These are phyloP conservation scores for Argyrosomus regius DNA, from an alignment of 2,797 vertebrate genomes.

Conservation along the genomic window DNA sequence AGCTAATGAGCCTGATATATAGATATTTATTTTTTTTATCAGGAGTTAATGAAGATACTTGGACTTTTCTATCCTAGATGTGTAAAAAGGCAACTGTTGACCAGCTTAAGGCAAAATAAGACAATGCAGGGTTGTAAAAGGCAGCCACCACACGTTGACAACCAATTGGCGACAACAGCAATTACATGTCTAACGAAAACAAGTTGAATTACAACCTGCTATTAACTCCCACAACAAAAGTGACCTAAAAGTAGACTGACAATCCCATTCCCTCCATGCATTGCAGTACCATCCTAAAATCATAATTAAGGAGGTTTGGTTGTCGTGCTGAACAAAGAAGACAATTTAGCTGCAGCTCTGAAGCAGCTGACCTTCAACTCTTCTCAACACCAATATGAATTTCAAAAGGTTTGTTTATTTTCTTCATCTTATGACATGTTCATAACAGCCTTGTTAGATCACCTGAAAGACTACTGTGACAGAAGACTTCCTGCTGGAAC, in stretches of 20 bases:
- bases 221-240: not conserved
- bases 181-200: not conserved
- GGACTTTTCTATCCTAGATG: not conserved
- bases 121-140: not conserved
- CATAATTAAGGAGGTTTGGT: not conserved
- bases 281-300: slow-evolving; percentile 9
- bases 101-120: not conserved
- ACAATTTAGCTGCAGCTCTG: not conserved
- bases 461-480: slow-evolving; percentile 5
- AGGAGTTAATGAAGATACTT: not conserved
- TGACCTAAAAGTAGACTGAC: not conserved
- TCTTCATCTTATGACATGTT: slow-evolving; percentile 16
- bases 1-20: not conserved
- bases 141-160: not conserved
- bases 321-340: slow-evolving; percentile 28
- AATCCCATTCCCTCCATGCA: not conserved
- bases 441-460: slow-evolving; percentile 16
- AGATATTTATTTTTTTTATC: no score
- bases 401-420: slow-evolving; percentile 6
- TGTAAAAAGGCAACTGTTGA: not conserved
- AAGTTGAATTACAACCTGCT: not conserved
- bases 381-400: slow-evolving; percentile 5
- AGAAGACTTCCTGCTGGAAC: not conserved
- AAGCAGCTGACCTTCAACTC: slow-evolving; percentile 34
- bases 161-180: not conserved